These are phyloP conservation scores for Hippoglossus hippoglossus DNA, from an alignment of 2,797 vertebrate genomes.

Conservation along the genomic window DNA sequence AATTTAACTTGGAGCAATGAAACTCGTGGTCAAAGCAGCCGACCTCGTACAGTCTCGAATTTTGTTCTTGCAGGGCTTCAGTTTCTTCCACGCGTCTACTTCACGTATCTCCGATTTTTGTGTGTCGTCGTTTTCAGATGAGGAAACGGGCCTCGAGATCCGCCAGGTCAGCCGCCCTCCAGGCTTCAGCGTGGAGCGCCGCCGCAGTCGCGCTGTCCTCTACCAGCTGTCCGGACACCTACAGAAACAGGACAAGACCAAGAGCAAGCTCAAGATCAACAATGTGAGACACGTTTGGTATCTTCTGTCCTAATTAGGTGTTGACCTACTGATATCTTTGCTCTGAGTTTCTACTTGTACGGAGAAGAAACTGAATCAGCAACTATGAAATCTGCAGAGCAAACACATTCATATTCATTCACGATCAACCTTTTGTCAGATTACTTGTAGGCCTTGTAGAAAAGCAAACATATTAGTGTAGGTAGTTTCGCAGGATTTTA, in stretches of 20 bases:
- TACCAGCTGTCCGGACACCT: conserved; percentile 89
- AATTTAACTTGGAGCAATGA: too few relatives aligned
- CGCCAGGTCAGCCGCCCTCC: conserved; percentile 80
- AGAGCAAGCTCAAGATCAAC: conserved; percentile 88
- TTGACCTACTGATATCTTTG: not conserved
- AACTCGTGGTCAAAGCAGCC: too few relatives aligned
- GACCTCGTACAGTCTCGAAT: too few relatives aligned
- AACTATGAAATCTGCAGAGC: not conserved
- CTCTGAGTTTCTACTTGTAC: not conserved
- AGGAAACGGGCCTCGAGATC: conserved; percentile 82
- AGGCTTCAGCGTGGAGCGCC: conserved; percentile 82
- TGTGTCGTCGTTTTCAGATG: conserved; percentile 65
- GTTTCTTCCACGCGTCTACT: not conserved
- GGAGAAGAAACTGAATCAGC: too few relatives aligned
- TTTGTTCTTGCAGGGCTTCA: too few relatives aligned
- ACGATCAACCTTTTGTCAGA: not conserved
- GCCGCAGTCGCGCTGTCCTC: conserved; percentile 87
- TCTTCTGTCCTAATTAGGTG: not conserved
- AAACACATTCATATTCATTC: not conserved
- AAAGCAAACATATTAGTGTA: not conserved
- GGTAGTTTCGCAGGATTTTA: not conserved
- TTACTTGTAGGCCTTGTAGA: not conserved
- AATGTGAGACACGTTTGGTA: conserved; percentile 74
- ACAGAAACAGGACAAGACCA: conserved; percentile 87
- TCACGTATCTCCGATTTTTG: not conserved